Evolutionary conservation across 2,113 vertebrate species (phyloP).

Genomic region (Cavia porcellus): DNA sequence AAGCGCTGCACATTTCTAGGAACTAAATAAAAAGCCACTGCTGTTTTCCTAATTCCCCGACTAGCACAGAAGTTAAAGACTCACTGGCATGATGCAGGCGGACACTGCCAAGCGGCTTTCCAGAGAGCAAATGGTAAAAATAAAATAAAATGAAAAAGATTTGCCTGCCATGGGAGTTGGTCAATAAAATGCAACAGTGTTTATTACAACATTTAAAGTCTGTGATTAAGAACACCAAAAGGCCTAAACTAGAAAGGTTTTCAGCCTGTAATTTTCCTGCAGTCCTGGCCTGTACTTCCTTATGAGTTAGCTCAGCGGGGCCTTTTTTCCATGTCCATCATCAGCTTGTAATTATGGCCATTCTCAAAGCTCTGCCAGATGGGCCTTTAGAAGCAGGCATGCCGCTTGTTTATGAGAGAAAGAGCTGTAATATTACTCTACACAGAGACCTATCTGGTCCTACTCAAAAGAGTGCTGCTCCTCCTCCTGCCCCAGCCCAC

Average conservation of each 20-base stretch:
- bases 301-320: constrained; percentile 90
- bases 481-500: constrained; percentile 1
- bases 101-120: constrained; percentile 63
- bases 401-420: constrained; percentile 90
- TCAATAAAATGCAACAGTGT: constrained; percentile 91
- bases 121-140: constrained; percentile 82
- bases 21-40: constrained; percentile 46
- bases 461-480: constrained; percentile 84
- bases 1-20: constrained; percentile 60
- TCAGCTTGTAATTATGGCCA: constrained; percentile 94
- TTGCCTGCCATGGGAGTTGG: constrained; percentile 88
- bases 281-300: constrained; percentile 91
- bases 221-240: constrained; percentile 93
- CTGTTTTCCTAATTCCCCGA: constrained; percentile 78
- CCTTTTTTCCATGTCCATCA: constrained; percentile 91
- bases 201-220: constrained; percentile 93
- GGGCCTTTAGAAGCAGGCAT: constrained; percentile 91
- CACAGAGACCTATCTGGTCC: constrained; percentile 89
- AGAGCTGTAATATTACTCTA: constrained; percentile 89
- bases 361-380: constrained; percentile 93
- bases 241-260: constrained; percentile 91
- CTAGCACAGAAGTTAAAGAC: constrained; percentile 77
- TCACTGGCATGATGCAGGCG: constrained; percentile 58
- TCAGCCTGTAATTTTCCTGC: constrained; percentile 92
- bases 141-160: constrained; percentile 89